Evolutionary conservation across 1,140 invertebrate species (phyloP).

Genomic region (Ditylenchus dipsaci): DNA sequence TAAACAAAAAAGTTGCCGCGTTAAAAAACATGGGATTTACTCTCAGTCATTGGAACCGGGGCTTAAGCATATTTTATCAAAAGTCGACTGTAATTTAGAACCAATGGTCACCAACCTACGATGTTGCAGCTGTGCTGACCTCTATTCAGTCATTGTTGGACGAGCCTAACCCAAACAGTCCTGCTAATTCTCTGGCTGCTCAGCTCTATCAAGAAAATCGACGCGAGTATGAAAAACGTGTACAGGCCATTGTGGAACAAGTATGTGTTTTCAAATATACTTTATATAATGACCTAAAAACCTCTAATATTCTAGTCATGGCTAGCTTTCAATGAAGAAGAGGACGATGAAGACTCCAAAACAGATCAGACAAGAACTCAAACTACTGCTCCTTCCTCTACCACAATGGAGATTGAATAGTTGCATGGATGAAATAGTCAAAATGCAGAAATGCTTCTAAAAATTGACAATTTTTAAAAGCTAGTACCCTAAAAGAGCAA

Average conservation of each 20-base stretch:
- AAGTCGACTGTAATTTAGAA: constrained; percentile 78
- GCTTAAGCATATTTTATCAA: too few species aligned
- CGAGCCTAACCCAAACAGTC: constrained; percentile 90
- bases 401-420: not conserved
- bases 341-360: constrained; percentile 30
- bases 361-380: constrained; percentile 1
- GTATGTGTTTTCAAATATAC: constrained; percentile 18
- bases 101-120: constrained; percentile 98
- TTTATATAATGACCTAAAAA: not conserved
- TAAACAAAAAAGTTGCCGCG: too few species aligned
- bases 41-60: too few species aligned
- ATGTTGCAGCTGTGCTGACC: constrained; percentile 96
- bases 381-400: not conserved
- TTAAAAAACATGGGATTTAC: too few species aligned
- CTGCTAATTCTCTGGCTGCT: constrained; percentile 89
- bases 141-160: constrained; percentile 64
- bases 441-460: too few species aligned
- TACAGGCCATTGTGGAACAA: constrained; percentile 90
- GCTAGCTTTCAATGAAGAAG: constrained; percentile 48
- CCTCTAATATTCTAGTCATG: constrained; percentile 45
- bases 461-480: too few species aligned
- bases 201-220: constrained; percentile 71
- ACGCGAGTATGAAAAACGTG: constrained; percentile 85
- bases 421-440: too few species aligned
- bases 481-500: too few species aligned